Conservation (phyloP, 2,113 vertebrate genomes). For the Etheostoma spectabile region DNA sequence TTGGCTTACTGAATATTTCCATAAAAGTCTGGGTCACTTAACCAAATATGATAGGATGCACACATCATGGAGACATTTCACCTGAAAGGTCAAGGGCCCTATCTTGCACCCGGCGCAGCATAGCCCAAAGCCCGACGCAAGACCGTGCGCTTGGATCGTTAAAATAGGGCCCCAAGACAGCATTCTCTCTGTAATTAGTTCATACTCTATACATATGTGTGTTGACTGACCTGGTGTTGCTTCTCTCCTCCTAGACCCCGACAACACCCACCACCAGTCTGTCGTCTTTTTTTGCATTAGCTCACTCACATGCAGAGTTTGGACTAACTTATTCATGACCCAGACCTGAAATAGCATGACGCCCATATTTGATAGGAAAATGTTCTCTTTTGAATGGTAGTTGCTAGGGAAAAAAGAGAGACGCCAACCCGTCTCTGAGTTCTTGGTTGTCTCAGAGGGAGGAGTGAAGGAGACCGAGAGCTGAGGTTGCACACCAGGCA, state of each 20-base stretch:
- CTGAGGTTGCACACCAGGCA: slow-evolving; percentile 46
- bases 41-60: background rate
- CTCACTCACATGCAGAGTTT: slow-evolving; percentile 45
- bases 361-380: slow-evolving; percentile 69
- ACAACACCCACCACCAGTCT: slow-evolving; percentile 25
- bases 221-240: slow-evolving; percentile 28
- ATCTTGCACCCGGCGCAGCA: no score
- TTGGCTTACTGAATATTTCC: background rate
- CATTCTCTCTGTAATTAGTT: background rate
- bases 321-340: slow-evolving; percentile 77
- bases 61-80: background rate
- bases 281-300: slow-evolving; percentile 55
- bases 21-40: background rate
- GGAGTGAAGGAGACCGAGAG: slow-evolving; percentile 23
- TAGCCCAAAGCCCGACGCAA: no score
- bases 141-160: no score
- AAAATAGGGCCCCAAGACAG: background rate
- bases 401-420: slow-evolving; percentile 58
- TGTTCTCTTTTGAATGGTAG: slow-evolving; percentile 63
- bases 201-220: background rate
- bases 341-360: slow-evolving; percentile 72
- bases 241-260: slow-evolving; percentile 1
- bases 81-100: background rate
- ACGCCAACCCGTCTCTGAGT: background rate
- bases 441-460: slow-evolving; percentile 15